These are phyloP conservation scores for Pedicia rivosa DNA, from an alignment of 2,888 invertebrate genomes.

Conservation along the genomic window DNA sequence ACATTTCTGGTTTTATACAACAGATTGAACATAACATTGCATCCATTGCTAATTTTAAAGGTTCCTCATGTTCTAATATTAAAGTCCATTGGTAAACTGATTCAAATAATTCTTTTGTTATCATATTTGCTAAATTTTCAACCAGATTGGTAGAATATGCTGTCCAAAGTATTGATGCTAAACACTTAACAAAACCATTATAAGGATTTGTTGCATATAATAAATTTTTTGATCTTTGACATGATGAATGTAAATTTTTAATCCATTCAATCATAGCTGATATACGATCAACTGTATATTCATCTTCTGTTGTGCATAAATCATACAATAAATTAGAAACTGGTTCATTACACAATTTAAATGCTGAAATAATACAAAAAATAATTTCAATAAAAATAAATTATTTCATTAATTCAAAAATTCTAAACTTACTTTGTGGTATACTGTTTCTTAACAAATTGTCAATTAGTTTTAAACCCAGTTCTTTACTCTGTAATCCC, in stretches of 20 bases:
- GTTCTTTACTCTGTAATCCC: conserved; percentile 44
- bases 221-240: conserved; percentile 1
- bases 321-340: conserved; percentile 71
- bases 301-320: conserved; percentile 44
- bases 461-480: conserved; percentile 39
- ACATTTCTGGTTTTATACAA: conserved; percentile 63
- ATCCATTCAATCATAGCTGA: conserved; percentile 61
- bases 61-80: conserved; percentile 48
- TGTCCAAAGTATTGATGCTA: conserved; percentile 68
- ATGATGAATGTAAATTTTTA: conserved; percentile 6
- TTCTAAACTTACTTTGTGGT: conserved; percentile 23
- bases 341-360: conserved; percentile 33
- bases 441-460: conserved; percentile 40
- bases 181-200: conserved; percentile 47
- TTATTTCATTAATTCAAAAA: background rate
- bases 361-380: conserved; percentile 17
- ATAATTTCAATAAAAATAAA: background rate
- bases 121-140: conserved; percentile 46
- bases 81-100: conserved; percentile 62
- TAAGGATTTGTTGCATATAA: conserved; percentile 22
- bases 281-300: conserved; percentile 39
- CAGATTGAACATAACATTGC: conserved; percentile 74
- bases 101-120: conserved; percentile 61
- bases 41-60: conserved; percentile 72
- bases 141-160: conserved; percentile 44